Evolutionary conservation across 2,888 invertebrate genomes (phyloP).

Genomic region (Sthenelais limicola): DNA sequence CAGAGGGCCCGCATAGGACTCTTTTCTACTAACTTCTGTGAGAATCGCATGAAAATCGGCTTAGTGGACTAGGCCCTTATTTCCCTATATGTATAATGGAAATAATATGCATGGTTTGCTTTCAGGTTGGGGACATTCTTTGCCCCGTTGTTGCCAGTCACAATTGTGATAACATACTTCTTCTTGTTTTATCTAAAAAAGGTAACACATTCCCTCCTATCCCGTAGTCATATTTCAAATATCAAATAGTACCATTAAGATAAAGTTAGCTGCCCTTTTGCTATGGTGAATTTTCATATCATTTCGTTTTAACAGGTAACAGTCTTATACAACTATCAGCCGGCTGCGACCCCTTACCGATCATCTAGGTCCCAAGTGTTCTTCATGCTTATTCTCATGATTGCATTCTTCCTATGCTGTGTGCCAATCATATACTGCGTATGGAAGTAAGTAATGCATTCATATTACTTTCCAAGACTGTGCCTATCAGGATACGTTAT

Average conservation of each 20-base stretch:
- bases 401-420: constrained; percentile 63
- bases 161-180: constrained; percentile 82
- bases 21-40: no score
- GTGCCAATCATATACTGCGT: constrained; percentile 64
- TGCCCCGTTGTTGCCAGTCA: constrained; percentile 83
- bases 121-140: constrained; percentile 83
- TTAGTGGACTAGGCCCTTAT: neutral
- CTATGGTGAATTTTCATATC: neutral
- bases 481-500: no score
- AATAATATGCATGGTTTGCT: constrained; percentile 32
- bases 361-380: constrained; percentile 63
- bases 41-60: no score
- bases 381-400: constrained; percentile 65
- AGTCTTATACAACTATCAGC: constrained; percentile 58
- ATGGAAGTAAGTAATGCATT: constrained; percentile 57
- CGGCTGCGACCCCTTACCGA: constrained; percentile 58
- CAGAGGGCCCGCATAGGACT: no score
- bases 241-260: neutral
- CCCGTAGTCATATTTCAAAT: neutral
- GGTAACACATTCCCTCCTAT: constrained; percentile 57
- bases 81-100: neutral
- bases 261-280: neutral
- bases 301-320: constrained; percentile 56
- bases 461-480: no score
- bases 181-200: constrained; percentile 85